Percentiles rank a stretch among this genome's conserved stretches.
Evolutionary conservation across 64 coral and sea anemone species (phyloP).

Genomic region (Montipora foliosa): DNA sequence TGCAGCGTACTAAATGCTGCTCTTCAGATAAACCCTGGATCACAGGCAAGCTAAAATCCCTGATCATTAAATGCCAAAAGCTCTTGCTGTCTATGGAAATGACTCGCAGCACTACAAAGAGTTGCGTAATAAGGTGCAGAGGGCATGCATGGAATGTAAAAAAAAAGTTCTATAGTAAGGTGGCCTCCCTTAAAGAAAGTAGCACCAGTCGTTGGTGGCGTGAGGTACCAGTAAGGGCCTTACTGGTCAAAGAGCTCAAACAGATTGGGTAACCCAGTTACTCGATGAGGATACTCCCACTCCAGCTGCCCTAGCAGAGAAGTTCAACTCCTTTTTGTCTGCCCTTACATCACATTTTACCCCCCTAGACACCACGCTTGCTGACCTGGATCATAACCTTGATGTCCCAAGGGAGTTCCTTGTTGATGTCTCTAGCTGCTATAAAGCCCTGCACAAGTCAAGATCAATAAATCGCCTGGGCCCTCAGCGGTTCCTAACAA

Average conservation of each 20-base stretch:
- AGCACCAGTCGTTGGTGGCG: slow-evolving; percentile 52
- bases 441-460: no score
- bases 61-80: neutral
- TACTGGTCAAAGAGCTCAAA: slow-evolving; percentile 40
- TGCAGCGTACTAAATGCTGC: no score
- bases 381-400: no score
- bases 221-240: slow-evolving; percentile 55
- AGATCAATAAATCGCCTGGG: no score
- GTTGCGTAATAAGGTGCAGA: slow-evolving; percentile 39
- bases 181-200: slow-evolving; percentile 53
- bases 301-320: slow-evolving; percentile 30
- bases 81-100: slow-evolving; percentile 35
- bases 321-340: neutral
- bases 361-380: no score
- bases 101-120: slow-evolving; percentile 41
- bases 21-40: no score
- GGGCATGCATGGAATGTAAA: slow-evolving; percentile 43
- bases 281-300: slow-evolving; percentile 51
- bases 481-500: no score
- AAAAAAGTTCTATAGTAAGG: slow-evolving; percentile 55
- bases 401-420: no score
- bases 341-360: no score
- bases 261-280: slow-evolving; percentile 52
- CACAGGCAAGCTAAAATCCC: neutral
- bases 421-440: no score